Evolutionary conservation across 2,113 vertebrate species (phyloP).

Genomic region (Sprattus sprattus): DNA sequence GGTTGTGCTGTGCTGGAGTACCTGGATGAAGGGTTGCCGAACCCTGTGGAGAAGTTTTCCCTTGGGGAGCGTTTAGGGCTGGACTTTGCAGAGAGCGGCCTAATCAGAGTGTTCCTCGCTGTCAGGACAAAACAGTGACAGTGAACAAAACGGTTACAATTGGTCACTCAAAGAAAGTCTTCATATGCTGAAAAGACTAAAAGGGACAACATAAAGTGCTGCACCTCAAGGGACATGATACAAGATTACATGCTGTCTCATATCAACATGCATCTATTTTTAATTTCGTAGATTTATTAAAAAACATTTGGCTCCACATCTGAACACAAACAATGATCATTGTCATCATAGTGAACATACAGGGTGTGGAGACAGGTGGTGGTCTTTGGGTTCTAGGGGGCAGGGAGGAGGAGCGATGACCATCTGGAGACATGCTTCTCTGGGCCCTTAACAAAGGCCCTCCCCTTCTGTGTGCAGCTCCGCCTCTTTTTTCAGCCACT

Average conservation of each 20-base stretch:
- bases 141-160: not conserved
- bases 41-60: conserved; percentile 93
- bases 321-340: not conserved
- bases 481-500: conserved; percentile 31
- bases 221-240: not conserved
- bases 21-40: conserved; percentile 75
- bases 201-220: not conserved
- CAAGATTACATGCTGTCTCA: not conserved
- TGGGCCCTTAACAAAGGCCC: conserved; percentile 69
- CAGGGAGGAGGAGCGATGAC: conserved; percentile 87
- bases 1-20: conserved; percentile 71
- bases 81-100: conserved; percentile 81
- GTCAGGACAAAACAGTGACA: conserved; percentile 25
- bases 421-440: conserved; percentile 76
- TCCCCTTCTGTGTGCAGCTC: conserved; percentile 68
- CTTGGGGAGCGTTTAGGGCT: conserved; percentile 93
- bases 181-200: not conserved
- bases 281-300: not conserved
- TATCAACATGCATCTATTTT: not conserved
- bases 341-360: conserved; percentile 64
- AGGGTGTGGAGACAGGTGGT: conserved; percentile 68
- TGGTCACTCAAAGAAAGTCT: not conserved
- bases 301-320: not conserved
- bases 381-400: conserved; percentile 81
- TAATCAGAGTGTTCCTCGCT: conserved; percentile 88